Base-by-base conservation (phyloP, 2,888 invertebrate genomes). In the Catocala fraxini region DNA sequence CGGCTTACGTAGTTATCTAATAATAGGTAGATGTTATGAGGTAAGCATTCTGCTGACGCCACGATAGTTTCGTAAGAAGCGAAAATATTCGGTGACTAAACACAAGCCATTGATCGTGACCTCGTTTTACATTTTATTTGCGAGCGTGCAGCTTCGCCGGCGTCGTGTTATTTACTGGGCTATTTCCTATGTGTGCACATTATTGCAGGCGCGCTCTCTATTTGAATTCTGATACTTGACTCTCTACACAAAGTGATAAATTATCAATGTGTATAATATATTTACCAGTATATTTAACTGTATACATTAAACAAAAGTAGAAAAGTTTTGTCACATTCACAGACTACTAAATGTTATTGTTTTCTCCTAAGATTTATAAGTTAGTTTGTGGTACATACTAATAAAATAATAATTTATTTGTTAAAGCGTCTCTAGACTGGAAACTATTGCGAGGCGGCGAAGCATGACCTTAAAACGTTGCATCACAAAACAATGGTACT, bases 21-120 rank as follows among this genome's bases (percentile, higher is more conserved):
- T 91, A 92, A 92, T 94, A 94, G 91, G 87, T 90, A 86, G 85
- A 85, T 76, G 81, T 79, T 88, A 89, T 93, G 94, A 93, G 91
- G 94, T 93, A 94, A 93, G 87, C 89, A 84, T 83, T 68, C 80
- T 83, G 83, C 74, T 89, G 90, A 91, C 89, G 91, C 70, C 78
- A 84, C 80, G 66, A 68, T 82, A 68, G 81, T 91, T 91, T 89
- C 92, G 92, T 90, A 91, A 93, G 86, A 85, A 80, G 75, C 85
- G 82, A 74, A 92, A 92, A 92, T 93, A 92, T 90, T 88, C 84
- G 80, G 78, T 87, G 91, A 88, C 84, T 84, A 76, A 75, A 81
- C 76, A 61, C 59, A 75, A 79, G 83, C 77, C 86, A 88, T 85
- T 89, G 90, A 85, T 83, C 87, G 82, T 92, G 90, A 89, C 92